Base-by-base conservation (phyloP, 2,113 vertebrate genomes). In the Cricetomys ansorgei region DNA sequence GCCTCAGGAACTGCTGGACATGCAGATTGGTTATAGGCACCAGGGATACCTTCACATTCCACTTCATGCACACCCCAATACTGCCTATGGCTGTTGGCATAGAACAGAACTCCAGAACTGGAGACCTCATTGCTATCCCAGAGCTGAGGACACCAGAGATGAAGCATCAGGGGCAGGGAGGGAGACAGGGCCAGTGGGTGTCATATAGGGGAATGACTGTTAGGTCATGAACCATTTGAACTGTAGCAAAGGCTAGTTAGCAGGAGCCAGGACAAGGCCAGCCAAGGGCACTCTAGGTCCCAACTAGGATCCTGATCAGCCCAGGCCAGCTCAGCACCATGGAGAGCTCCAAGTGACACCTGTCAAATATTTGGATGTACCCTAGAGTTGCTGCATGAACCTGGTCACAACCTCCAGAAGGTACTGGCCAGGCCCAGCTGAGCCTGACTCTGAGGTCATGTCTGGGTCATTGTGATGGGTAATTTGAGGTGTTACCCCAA, bases 261-360 rank as follows among this genome's bases (percentile, higher is more conserved):
- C 70, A 43, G 70, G 85, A 65, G n/a, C 50, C 55, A 5, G 57
- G 81, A 43, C 17, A 40, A 89, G 15, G 84, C 72, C 1, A 10
- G 37, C 37, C 13, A 10, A 62, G n/a, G 96, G 62, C 37, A 77
- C 57, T 31, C 72, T 17, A 0, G 43, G 91, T 45, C 59, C 0
- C 2, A 89, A 37, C 83, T 92, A 95, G 94, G 91, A 93, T 79
- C 73, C 92, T 94, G 97, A 96, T 86, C 72, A 95, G 97, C 59
- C 43, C 86, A 83, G 45, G 77, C 23, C 0, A 53, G 29, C 95
- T 97, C 97, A 97, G 97, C 84, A 98, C 97, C 97, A 94, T 3
- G 97, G 97, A 98, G 96, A 98, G 97, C 93, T 88, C 97, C 96
- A 1, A 0, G 40, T 85, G 95, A 92, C 92, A 81, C 95, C 95